These are phyloP conservation scores for Sylvia atricapilla DNA, from an alignment of 2,113 vertebrate genomes.

Conservation along the genomic window DNA sequence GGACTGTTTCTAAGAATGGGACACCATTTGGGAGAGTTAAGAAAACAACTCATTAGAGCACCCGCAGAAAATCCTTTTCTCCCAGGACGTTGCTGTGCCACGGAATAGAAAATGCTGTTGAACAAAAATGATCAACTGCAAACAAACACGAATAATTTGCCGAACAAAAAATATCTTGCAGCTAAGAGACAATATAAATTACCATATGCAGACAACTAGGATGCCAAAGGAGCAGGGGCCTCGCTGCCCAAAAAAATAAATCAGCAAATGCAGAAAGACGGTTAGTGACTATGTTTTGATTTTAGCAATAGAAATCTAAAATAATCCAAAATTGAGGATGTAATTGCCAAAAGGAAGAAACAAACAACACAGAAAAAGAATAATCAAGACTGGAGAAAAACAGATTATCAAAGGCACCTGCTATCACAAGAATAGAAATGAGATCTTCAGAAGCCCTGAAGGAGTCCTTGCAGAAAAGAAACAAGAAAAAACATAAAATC, in stretches of 20 bases:
- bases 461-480: neutral
- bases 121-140: neutral
- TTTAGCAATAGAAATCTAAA: slow-evolving; percentile 20
- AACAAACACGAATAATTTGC: neutral
- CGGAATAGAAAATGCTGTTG: neutral
- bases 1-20: neutral
- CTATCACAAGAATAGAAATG: slow-evolving; percentile 23
- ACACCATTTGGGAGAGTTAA: neutral
- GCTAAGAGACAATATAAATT: slow-evolving; percentile 7
- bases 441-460: slow-evolving; percentile 29
- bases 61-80: slow-evolving; percentile 26
- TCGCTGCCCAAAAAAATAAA: neutral
- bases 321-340: neutral
- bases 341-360: slow-evolving; percentile 37
- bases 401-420: slow-evolving; percentile 46
- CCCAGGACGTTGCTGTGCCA: neutral
- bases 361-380: slow-evolving; percentile 24
- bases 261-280: neutral
- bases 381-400: slow-evolving; percentile 6
- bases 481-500: neutral
- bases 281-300: neutral
- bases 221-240: neutral
- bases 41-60: slow-evolving; percentile 27
- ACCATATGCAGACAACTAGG: neutral
- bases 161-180: slow-evolving; percentile 10